Conservation (phyloP, 1,140 invertebrate species). For the Portunus trituberculatus region DNA sequence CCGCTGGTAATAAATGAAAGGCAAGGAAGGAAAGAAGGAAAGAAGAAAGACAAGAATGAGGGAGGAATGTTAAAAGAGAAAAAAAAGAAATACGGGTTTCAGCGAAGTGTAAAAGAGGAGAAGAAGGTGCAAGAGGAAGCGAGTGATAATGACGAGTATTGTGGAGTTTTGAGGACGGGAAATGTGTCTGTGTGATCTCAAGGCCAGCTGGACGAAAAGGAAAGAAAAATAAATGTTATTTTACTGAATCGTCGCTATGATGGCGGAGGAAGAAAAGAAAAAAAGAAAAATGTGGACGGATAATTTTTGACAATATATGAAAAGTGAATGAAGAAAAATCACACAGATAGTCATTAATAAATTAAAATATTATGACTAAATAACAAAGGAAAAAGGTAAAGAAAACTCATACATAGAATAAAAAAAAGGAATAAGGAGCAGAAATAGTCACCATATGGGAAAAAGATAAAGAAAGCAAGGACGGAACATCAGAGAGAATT, state of each 20-base stretch:
- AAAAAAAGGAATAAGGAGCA: too few relatives aligned
- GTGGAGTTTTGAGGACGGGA: not conserved
- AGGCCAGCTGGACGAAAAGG: too few relatives aligned
- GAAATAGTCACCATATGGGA: too few relatives aligned
- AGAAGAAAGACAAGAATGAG: not conserved
- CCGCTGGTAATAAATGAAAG: not conserved
- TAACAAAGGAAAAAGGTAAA: too few relatives aligned
- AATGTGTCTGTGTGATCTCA: not conserved
- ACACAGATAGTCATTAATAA: too few relatives aligned
- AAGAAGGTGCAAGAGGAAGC: not conserved
- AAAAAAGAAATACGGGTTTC: not conserved
- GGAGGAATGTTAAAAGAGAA: not conserved
- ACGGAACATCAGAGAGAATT: too few relatives aligned
- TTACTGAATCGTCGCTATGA: too few relatives aligned
- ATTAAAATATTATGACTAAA: too few relatives aligned
- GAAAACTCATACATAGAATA: too few relatives aligned
- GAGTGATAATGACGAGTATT: constrained; percentile 13
- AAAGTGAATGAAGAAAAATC: not conserved
- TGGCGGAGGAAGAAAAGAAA: not conserved
- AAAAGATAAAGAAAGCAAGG: too few relatives aligned
- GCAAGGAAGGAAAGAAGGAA: constrained; percentile 31
- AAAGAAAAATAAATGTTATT: too few relatives aligned
- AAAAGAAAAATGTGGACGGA: not conserved
- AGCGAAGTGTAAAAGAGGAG: not conserved
- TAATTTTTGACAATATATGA: not conserved